A percentile compares a stretch with the other conserved stretches of the same genome.
Conservation (phyloP, 2,888 invertebrate species). For the Troides aeacus region DNA sequence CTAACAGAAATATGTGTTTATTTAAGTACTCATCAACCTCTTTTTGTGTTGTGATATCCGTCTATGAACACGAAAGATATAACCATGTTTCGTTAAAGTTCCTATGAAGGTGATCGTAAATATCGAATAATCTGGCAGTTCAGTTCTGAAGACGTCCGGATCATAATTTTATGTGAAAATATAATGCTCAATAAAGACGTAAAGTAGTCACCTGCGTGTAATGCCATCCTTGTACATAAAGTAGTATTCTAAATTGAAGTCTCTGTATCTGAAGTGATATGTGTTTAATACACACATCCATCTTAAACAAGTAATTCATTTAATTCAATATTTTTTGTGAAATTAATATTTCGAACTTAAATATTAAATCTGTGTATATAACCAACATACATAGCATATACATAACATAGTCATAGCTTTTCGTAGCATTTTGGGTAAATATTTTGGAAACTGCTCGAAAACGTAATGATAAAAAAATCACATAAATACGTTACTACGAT, state of each 20-base stretch:
- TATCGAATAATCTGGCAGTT: neutral
- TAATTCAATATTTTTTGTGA: too few species aligned
- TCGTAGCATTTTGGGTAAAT: too few species aligned
- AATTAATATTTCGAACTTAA: too few species aligned
- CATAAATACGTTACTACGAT: neutral
- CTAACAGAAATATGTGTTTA: neutral
- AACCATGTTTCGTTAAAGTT: neutral
- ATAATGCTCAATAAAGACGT: conserved; percentile 7
- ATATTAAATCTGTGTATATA: too few species aligned
- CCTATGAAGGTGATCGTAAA: conserved; percentile 13
- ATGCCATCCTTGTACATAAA: neutral
- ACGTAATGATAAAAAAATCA: neutral
- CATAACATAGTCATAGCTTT: too few species aligned
- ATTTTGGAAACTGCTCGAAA: neutral
- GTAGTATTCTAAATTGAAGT: neutral
- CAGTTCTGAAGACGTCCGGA: neutral
- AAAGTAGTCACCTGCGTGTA: neutral
- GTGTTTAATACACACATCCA: neutral
- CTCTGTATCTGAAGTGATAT: neutral
- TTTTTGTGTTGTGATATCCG: neutral
- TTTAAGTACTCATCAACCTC: neutral
- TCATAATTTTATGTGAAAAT: conserved; percentile 3
- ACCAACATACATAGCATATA: too few species aligned
- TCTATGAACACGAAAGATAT: neutral
- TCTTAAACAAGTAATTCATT: too few species aligned